Conservation (phyloP, 1,140 invertebrate genomes). For the Monochamus saltuarius region DNA sequence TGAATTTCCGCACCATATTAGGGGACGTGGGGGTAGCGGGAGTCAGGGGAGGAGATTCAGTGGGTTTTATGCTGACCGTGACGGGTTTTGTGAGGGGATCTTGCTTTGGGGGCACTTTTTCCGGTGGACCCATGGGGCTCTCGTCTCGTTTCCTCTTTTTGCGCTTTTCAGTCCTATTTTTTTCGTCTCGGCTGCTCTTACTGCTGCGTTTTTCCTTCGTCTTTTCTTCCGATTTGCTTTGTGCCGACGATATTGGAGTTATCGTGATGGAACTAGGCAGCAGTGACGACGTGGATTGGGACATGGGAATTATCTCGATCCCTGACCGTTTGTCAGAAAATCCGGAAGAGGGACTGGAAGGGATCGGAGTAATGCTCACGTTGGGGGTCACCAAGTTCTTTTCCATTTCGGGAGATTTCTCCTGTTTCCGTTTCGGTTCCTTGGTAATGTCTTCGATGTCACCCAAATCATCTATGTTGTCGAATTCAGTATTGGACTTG, state of each 20-base stretch:
- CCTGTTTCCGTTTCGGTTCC: constrained; percentile 39
- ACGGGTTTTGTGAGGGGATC: constrained; percentile 73
- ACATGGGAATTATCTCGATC: constrained; percentile 79
- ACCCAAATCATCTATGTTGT: constrained; percentile 56
- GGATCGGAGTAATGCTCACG: constrained; percentile 77
- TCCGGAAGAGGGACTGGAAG: constrained; percentile 53
- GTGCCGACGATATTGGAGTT: constrained; percentile 69
- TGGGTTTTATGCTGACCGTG: constrained; percentile 71
- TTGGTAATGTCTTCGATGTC: constrained; percentile 61
- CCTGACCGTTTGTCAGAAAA: constrained; percentile 64
- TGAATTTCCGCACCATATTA: constrained; percentile 66
- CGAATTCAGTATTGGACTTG: constrained; percentile 62
- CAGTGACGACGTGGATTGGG: constrained; percentile 59
- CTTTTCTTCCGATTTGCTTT: constrained; percentile 60
- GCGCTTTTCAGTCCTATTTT: constrained; percentile 74
- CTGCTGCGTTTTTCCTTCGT: constrained; percentile 65
- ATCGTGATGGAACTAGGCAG: constrained; percentile 81
- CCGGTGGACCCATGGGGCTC: constrained; percentile 79
- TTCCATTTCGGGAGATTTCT: constrained; percentile 58
- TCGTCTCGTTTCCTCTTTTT: constrained; percentile 74
- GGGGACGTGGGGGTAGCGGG: constrained; percentile 62
- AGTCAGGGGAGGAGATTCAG: constrained; percentile 63
- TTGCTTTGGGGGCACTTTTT: constrained; percentile 72
- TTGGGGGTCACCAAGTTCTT: constrained; percentile 68
- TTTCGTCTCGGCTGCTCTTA: constrained; percentile 60